Evolutionary conservation across 2,888 invertebrate genomes (phyloP).

Genomic region (Ennomos fuscantarius): DNA sequence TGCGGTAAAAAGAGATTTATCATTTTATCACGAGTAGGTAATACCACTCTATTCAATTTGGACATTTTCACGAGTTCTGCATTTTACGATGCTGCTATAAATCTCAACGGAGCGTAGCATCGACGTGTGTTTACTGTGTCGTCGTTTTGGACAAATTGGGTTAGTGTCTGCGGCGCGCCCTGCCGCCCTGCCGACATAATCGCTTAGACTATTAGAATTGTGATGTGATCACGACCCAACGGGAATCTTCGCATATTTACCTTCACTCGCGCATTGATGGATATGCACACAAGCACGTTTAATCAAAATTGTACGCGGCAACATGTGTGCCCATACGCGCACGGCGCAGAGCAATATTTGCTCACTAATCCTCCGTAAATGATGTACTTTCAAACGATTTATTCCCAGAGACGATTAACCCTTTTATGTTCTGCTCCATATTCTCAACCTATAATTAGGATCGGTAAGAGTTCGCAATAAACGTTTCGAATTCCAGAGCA

Average conservation of each 20-base stretch:
- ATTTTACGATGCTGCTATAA: conserved; percentile 73
- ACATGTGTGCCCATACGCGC: conserved; percentile 16
- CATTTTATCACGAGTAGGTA: conserved; percentile 17
- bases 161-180: conserved; percentile 65
- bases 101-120: conserved; percentile 65
- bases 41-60: conserved; percentile 52
- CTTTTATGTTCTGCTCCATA: conserved; percentile 21
- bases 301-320: conserved; percentile 59
- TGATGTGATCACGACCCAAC: conserved; percentile 68
- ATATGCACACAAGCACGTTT: conserved; percentile 54
- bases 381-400: conserved; percentile 19
- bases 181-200: conserved; percentile 64
- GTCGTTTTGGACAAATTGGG: conserved; percentile 77
- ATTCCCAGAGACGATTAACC: conserved; percentile 17
- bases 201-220: conserved; percentile 70
- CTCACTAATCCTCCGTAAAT: conserved; percentile 36
- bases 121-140: conserved; percentile 72
- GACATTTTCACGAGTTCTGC: conserved; percentile 59
- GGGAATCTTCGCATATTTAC: conserved; percentile 70
- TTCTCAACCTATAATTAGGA: conserved; percentile 40
- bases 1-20: conserved; percentile 19
- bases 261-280: conserved; percentile 56
- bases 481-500: conserved; percentile 52
- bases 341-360: conserved; percentile 39
- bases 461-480: conserved; percentile 43